These are phyloP conservation scores for Oopsacas minuta DNA, from an alignment of 37 sponge, comb jelly and placozoan species.

Conservation along the genomic window DNA sequence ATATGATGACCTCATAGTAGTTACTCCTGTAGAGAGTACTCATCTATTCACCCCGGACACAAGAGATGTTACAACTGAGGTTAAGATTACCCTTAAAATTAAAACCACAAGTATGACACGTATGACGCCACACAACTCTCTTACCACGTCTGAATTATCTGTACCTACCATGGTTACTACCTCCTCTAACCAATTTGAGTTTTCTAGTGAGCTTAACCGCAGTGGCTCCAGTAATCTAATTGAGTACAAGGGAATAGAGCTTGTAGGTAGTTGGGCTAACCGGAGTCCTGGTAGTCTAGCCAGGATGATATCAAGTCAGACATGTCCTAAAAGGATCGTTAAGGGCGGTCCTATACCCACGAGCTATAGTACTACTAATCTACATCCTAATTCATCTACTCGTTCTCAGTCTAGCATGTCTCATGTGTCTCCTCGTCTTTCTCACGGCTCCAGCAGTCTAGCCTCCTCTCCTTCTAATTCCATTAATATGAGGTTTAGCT, in stretches of 20 bases:
- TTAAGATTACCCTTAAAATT: neutral
- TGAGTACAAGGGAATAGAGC: neutral
- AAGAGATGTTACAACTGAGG: neutral
- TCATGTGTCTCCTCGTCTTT: neutral
- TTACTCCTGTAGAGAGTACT: neutral
- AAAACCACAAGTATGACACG: neutral
- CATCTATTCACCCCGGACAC: neutral
- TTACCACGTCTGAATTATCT: neutral
- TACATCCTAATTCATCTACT: neutral
- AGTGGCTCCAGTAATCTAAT: neutral
- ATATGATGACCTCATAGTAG: conserved; percentile 5
- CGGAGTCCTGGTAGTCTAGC: neutral
- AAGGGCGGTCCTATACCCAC: neutral
- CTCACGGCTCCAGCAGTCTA: neutral
- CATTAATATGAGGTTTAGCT: neutral
- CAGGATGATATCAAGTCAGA: neutral
- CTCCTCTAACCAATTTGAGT: neutral
- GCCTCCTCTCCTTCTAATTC: neutral
- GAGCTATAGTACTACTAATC: neutral
- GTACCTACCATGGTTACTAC: neutral
- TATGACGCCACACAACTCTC: neutral
- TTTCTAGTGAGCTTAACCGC: neutral
- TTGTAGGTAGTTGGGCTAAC: neutral
- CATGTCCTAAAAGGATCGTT: neutral
- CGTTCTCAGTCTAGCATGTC: conserved; percentile 2